Base-by-base conservation (phyloP, 2,113 vertebrate genomes). In the Pterocles orientalis region DNA sequence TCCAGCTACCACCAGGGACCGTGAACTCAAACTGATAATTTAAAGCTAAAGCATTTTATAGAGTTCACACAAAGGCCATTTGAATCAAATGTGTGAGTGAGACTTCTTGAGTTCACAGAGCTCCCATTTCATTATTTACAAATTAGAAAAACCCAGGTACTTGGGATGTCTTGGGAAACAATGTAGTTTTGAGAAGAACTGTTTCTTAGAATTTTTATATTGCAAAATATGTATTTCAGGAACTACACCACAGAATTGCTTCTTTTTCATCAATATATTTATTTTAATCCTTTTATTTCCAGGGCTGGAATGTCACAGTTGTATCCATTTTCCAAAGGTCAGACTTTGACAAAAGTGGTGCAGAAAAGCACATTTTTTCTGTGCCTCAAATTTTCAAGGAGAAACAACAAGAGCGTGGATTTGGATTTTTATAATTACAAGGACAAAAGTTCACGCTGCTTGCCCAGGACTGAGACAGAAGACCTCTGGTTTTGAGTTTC, bases 61-160 rank as follows among this genome's bases (percentile, higher is more conserved):
- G 92, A 94, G 97, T 97, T 97, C 95, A 96, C 18, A 60, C 50
- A 94, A 73, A 96, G 93, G 97, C 34, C 96, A 95, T 36, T 69
- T 53, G 60, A 94, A 88, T 81, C 82, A 86, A 68, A 82, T 17
- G 65, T 43, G 45, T 72, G 88, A 89, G 43, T 36, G 62, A 94
- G 90, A 83, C 60, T 89, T 80, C 64, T 93, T 26, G 43, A 90
- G 70, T 61, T 92, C 90, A 94, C 69, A 79, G 28, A 93, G 91
- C 34, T 82, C 89, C 69, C 58, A 86, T 94, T 95, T 90, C 62
- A 86, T 81, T 92, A 96, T 50, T 95, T 91, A 77, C 85, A 94
- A 97, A 94, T 86, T 60, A 75, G 81, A 73, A 64, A 61, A 87
- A 62, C 62, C 28, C 53, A 94, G 62, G 80, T 93, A 62, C n/a